Percentiles rank a stretch among this genome's conserved stretches.
Conservation (phyloP, 2,113 vertebrate genomes). For the Otus sunia region DNA sequence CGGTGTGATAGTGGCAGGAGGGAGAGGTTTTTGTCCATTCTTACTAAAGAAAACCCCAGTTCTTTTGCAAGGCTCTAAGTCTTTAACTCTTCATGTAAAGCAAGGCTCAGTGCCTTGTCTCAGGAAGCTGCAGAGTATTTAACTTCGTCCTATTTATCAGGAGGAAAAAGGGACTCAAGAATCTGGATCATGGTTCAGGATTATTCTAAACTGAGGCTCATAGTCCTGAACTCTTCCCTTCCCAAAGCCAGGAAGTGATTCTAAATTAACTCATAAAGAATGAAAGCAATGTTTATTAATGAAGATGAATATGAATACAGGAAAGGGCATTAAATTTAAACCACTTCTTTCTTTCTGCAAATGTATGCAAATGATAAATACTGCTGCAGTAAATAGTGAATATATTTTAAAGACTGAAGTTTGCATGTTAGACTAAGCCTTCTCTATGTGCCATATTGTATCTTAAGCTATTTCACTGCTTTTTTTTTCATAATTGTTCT, state of each 20-base stretch:
- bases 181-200: background rate
- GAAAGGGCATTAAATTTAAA: background rate
- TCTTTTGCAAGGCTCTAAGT: background rate
- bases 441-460: background rate
- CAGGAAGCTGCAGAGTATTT: background rate
- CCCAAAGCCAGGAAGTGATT: background rate
- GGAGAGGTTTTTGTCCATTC: background rate
- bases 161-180: background rate
- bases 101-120: background rate
- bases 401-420: background rate
- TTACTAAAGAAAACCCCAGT: background rate
- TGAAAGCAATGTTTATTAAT: background rate
- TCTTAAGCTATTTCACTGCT: background rate
- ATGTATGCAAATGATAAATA: background rate
- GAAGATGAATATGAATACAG: background rate
- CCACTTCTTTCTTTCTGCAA: background rate
- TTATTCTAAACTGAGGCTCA: background rate
- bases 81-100: background rate
- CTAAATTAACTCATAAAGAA: background rate
- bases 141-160: background rate
- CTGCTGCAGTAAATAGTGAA: background rate
- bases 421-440: background rate
- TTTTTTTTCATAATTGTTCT: background rate
- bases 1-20: background rate
- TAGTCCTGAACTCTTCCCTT: background rate